Base-by-base conservation (phyloP, 2,113 vertebrate species). In the Speoplatyrhinus poulsoni region DNA sequence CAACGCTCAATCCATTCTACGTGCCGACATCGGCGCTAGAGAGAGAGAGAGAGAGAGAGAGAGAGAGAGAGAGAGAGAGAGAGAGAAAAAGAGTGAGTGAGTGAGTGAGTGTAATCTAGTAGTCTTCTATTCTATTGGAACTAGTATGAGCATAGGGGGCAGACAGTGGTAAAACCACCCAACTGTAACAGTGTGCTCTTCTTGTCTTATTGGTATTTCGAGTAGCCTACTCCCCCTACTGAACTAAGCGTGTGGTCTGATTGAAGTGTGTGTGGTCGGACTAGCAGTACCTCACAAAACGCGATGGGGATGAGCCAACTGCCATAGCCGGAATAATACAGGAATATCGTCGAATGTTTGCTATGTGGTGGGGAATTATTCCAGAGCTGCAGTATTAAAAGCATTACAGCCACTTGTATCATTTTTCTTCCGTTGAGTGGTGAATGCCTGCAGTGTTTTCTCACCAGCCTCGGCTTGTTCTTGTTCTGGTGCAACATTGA, bases 391-490 rank as follows among this genome's bases (percentile, higher is more conserved):
- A 48, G 65, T 75, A 61, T 73, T 12, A 9, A 56, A 56, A 56
- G 41, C 70, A 53, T 65, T 26, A 67, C 52, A 16, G 66, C 17
- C 55, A 57, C 3, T 32, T 58, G 65, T 55, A 59, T 60, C 65
- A 7, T 13, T 16, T 54, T 15, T 15, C n/a, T n/a, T 6, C 13
- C 13, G 52, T 7, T 16, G 52, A 54, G 69, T 66, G 78, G 46
- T 67, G 86, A 75, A 81, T 86, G 89, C 85, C 83, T 89, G 90
- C 85, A 58, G 80, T 41, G 72, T 60, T 65, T 67, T 54, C n/a
- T 16, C 67, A 53, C 54, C 53, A 26, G 62, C 77, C 46, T 33
- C 67, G 62, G 60, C 64, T 54, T 61, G 64, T 12, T 15, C 60
- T 67, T 16, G 3, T 69, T 67, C 26, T 26, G 58, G 54, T 46